Evolutionary conservation across 1,140 invertebrate species (phyloP).

Genomic region (Maconellicoccus hirsutus): DNA sequence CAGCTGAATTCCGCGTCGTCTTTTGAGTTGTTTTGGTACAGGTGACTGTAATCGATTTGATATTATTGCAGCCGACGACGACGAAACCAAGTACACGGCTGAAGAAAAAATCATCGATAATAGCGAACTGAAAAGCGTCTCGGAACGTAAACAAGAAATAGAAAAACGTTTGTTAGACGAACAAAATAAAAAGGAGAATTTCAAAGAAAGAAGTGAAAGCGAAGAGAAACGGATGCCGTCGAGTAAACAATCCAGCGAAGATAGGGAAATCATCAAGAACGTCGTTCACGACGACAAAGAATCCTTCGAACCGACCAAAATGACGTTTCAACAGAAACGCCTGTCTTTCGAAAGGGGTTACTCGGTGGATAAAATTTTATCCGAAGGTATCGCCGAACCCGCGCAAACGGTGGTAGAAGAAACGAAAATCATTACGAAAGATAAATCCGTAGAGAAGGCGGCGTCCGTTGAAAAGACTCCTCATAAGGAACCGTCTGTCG

Average conservation of each 20-base stretch:
- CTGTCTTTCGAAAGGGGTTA: conserved; percentile 31
- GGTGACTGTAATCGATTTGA: neutral
- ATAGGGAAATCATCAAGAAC: conserved; percentile 49
- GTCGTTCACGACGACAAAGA: conserved; percentile 9
- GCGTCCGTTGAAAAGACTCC: no score
- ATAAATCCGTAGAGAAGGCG: neutral
- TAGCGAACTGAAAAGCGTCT: conserved; percentile 44
- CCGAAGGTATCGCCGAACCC: conserved; percentile 17
- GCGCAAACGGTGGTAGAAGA: neutral
- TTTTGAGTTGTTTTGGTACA: no score
- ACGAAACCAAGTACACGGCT: conserved; percentile 40
- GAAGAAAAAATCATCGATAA: conserved; percentile 34
- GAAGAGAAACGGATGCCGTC: neutral
- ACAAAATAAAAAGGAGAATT: conserved; percentile 32
- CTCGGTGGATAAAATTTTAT: conserved; percentile 24
- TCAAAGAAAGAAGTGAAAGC: conserved; percentile 26
- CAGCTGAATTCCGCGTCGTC: no score
- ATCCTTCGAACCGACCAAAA: conserved; percentile 23
- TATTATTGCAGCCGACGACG: conserved; percentile 39
- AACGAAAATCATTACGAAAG: no score
- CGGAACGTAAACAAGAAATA: conserved; percentile 54
- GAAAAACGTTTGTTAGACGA: conserved; percentile 47
- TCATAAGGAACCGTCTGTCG: no score
- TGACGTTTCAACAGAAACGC: conserved; percentile 31
- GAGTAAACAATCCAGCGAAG: conserved; percentile 27